These are phyloP conservation scores for Tokudaia muenninki DNA, from an alignment of 2,797 vertebrate genomes.

Conservation along the genomic window DNA sequence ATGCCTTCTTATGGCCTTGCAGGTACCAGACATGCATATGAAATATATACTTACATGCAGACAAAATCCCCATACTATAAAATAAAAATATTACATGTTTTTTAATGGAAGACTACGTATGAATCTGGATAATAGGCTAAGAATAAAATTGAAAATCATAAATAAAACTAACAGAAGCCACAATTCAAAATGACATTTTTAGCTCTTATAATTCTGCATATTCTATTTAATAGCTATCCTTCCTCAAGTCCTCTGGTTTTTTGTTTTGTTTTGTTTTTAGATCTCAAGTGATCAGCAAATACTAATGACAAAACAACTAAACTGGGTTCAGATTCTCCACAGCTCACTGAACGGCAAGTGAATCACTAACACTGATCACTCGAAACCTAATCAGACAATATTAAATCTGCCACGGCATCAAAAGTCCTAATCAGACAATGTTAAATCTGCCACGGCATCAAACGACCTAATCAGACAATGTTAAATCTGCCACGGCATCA, in stretches of 20 bases:
- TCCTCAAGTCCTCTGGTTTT: conserved; percentile 10
- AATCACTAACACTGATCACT: neutral
- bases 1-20: neutral
- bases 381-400: conserved; percentile 25
- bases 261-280: neutral
- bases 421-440: neutral
- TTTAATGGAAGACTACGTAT: neutral
- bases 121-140: neutral
- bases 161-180: conserved; percentile 16
- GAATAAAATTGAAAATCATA: conserved; percentile 31
- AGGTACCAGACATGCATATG: neutral
- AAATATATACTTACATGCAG: neutral
- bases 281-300: neutral
- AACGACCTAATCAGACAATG: conserved; percentile 19
- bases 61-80: neutral
- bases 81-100: neutral
- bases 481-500: neutral
- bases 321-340: neutral
- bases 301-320: neutral
- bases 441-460: neutral
- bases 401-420: neutral
- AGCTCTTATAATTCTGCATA: conserved; percentile 25
- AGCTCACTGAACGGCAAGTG: neutral
- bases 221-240: neutral
- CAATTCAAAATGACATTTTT: conserved; percentile 38